Percentiles rank a stretch among this genome's conserved stretches.
These are phyloP conservation scores for Polia nebulosa DNA, from an alignment of 2,888 invertebrate genomes.

Conservation along the genomic window DNA sequence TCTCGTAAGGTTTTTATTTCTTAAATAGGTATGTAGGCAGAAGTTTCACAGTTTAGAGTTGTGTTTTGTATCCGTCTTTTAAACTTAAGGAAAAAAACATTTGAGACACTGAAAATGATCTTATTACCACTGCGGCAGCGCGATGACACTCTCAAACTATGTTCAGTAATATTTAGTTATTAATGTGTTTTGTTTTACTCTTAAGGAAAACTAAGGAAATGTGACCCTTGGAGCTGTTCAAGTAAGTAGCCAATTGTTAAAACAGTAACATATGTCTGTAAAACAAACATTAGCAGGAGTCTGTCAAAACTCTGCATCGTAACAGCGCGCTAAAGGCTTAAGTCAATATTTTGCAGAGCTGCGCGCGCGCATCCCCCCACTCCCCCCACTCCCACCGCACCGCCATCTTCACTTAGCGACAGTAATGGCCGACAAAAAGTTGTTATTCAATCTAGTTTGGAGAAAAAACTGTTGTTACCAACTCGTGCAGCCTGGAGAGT, in stretches of 20 bases:
- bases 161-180: neutral
- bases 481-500: slow-evolving; percentile 33
- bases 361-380: slow-evolving; percentile 53
- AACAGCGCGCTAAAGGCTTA: slow-evolving; percentile 56
- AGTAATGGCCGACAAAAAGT: slow-evolving; percentile 58
- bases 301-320: slow-evolving; percentile 45
- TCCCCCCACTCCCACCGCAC: neutral
- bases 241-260: slow-evolving; percentile 21
- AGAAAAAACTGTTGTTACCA: slow-evolving; percentile 55
- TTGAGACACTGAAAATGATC: slow-evolving; percentile 17
- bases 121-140: slow-evolving; percentile 4
- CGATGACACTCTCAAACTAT: slow-evolving; percentile 14
- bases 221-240: neutral
- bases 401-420: slow-evolving; percentile 55
- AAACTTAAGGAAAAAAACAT: slow-evolving; percentile 6
- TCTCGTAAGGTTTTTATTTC: neutral
- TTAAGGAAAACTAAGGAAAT: neutral
- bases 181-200: neutral
- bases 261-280: slow-evolving; percentile 31
- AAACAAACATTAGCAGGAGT: slow-evolving; percentile 55
- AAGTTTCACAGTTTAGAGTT: no score
- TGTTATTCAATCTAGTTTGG: slow-evolving; percentile 60
- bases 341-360: slow-evolving; percentile 67
- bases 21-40: neutral
- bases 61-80: neutral